These are phyloP conservation scores for Cichlasoma orientale DNA, from an alignment of 2,797 vertebrate genomes.

Conservation along the genomic window DNA sequence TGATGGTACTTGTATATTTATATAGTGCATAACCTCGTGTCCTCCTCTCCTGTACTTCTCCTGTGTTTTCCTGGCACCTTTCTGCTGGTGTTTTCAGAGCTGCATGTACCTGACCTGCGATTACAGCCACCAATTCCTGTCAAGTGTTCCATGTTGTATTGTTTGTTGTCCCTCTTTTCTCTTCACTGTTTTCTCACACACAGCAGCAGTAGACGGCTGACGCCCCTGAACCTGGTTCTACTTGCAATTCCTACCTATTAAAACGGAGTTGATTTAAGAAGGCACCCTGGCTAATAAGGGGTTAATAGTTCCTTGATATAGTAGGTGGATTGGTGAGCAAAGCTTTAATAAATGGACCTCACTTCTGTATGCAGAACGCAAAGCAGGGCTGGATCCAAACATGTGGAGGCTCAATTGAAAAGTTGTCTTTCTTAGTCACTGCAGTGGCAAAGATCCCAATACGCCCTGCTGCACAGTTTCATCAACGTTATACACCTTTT, in stretches of 20 bases:
- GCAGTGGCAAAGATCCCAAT: conserved; percentile 49
- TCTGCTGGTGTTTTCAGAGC: not conserved
- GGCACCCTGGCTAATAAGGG: not conserved
- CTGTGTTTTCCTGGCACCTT: not conserved
- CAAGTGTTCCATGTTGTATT: not conserved
- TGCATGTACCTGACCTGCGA: not conserved
- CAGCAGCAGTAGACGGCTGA: not conserved
- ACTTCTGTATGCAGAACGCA: conserved; percentile 3
- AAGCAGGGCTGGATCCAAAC: conserved; percentile 10
- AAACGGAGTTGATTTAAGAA: not conserved
- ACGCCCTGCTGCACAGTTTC: conserved; percentile 49
- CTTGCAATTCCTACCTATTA: not conserved
- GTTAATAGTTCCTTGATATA: not conserved
- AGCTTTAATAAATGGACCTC: not conserved
- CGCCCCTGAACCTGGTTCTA: not conserved
- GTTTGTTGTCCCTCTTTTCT: not conserved
- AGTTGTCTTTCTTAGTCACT: conserved; percentile 43
- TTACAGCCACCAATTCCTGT: not conserved
- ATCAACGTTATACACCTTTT: conserved; percentile 60
- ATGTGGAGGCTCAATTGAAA: conserved; percentile 20
- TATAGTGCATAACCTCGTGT: not conserved
- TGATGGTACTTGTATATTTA: not conserved
- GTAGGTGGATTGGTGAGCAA: not conserved
- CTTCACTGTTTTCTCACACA: not conserved
- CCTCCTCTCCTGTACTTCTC: no score